phyloP scores from a whole-genome alignment of 2,797 vertebrate genomes.

The Hozukius guyotensis region DNA sequence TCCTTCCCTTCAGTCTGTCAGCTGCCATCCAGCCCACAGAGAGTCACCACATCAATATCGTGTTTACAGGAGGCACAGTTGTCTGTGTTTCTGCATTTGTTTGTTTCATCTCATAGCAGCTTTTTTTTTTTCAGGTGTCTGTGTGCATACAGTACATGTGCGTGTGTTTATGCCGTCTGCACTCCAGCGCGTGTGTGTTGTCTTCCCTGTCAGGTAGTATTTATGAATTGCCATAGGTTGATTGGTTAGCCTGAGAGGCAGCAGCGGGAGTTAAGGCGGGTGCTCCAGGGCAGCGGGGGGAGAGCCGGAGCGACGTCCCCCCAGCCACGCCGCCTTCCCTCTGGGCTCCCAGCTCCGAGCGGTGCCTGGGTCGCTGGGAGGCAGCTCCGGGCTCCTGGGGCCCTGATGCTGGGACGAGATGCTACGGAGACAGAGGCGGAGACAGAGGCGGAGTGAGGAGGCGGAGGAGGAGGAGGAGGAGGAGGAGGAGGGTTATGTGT shows the following conservation, averaged over 20 bases:
- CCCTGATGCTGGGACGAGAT: slow-evolving; percentile 41
- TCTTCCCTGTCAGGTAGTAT: slow-evolving; percentile 47
- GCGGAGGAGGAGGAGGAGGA: slow-evolving; percentile 34
- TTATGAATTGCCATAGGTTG: slow-evolving; percentile 52
- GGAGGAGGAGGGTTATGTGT: slow-evolving; percentile 21
- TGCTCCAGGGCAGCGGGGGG: slow-evolving; percentile 59
- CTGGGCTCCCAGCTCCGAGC: slow-evolving; percentile 61
- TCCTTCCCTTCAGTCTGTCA: slow-evolving; percentile 24
- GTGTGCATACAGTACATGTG: neutral
- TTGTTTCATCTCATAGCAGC: slow-evolving; percentile 40
- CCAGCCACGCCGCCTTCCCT: slow-evolving; percentile 48
- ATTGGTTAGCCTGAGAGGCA: slow-evolving; percentile 61
- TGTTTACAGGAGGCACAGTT: slow-evolving; percentile 33
- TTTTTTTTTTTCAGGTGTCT: slow-evolving; percentile 19
- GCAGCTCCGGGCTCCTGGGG: slow-evolving; percentile 52
- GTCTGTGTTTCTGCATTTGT: slow-evolving; percentile 41
- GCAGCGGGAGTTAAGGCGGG: slow-evolving; percentile 50
- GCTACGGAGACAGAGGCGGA: slow-evolving; percentile 44
- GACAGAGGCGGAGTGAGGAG: neutral
- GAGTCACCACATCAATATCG: slow-evolving; percentile 27
- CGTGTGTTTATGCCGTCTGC: slow-evolving; percentile 12
- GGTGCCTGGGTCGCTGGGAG: slow-evolving; percentile 56
- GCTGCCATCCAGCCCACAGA: slow-evolving; percentile 30
- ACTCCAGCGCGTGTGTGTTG: slow-evolving; percentile 14
- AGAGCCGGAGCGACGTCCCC: slow-evolving; percentile 31